Conservation (phyloP, 2,797 vertebrate genomes). For the Microctenopoma stevenorrisi region DNA sequence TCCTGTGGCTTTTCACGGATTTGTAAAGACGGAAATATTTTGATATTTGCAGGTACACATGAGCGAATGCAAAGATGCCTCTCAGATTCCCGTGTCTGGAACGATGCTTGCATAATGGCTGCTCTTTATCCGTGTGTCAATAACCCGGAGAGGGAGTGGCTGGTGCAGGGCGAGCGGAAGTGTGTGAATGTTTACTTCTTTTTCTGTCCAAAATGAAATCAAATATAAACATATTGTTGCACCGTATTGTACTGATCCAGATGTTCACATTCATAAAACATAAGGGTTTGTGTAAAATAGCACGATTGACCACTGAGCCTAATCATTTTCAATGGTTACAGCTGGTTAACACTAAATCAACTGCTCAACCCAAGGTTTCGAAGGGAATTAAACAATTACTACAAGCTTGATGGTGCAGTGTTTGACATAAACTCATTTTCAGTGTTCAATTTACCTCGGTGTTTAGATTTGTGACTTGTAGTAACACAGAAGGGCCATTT, state of each 20-base stretch:
- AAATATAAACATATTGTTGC: too few species aligned
- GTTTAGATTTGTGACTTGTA: not conserved
- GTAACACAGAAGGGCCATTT: not conserved
- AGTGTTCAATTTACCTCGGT: too few species aligned
- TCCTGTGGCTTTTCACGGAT: not conserved
- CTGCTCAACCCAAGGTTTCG: not conserved
- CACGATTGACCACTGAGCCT: too few species aligned
- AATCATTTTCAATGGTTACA: too few species aligned
- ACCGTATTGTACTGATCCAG: too few species aligned
- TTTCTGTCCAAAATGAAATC: not conserved
- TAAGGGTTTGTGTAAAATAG: too few species aligned
- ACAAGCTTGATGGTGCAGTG: too few species aligned
- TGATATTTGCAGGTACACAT: constrained; percentile 14
- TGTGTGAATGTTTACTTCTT: not conserved
- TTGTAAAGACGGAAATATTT: not conserved
- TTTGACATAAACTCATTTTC: too few species aligned
- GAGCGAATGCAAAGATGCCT: constrained; percentile 24
- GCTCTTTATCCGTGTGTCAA: constrained; percentile 56
- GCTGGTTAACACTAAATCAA: not conserved
- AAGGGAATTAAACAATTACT: not conserved
- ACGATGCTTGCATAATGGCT: constrained; percentile 39
- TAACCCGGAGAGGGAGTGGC: constrained; percentile 49
- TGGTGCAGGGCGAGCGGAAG: constrained; percentile 14
- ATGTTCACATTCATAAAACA: too few species aligned
- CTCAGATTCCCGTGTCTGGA: constrained; percentile 37